Evolutionary conservation across 2,113 vertebrate genomes (phyloP).

Genomic region (Suncus etruscus): DNA sequence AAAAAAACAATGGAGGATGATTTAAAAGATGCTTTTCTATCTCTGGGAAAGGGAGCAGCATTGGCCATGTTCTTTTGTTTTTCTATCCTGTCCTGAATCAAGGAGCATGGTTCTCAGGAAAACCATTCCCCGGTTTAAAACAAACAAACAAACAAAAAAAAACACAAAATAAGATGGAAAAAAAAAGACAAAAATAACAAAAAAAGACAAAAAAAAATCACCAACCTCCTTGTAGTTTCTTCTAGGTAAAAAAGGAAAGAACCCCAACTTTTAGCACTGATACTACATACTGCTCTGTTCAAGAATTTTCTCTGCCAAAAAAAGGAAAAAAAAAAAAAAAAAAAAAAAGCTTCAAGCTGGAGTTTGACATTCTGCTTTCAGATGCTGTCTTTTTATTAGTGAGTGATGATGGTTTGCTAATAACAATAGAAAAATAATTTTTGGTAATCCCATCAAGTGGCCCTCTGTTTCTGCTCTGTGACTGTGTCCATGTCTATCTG

Average conservation of each 20-base stretch:
- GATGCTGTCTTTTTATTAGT: constrained; percentile 94
- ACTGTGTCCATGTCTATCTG: constrained; percentile 91
- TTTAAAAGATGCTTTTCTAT: constrained; percentile 97
- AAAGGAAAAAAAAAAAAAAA: constrained; percentile 77
- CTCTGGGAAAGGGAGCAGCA: constrained; percentile 99
- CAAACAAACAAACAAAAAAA: not conserved
- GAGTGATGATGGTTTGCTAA: constrained; percentile 91
- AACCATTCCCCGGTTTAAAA: constrained; percentile 92
- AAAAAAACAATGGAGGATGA: constrained; percentile 91
- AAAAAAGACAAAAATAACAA: constrained; percentile 32
- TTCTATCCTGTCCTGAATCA: constrained; percentile 97
- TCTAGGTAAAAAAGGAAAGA: constrained; percentile 90
- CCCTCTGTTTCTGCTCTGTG: constrained; percentile 89
- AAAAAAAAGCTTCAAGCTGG: constrained; percentile 93
- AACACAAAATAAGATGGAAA: constrained; percentile 49
- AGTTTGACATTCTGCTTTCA: constrained; percentile 95
- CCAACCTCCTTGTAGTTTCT: constrained; percentile 92
- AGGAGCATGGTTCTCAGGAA: constrained; percentile 99
- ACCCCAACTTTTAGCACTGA: constrained; percentile 99
- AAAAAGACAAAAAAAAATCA: not conserved
- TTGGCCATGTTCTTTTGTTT: constrained; percentile 95
- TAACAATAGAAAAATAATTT: constrained; percentile 86
- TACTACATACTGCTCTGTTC: constrained; percentile 94
- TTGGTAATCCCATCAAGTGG: constrained; percentile 89
- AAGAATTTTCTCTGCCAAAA: constrained; percentile 98